Evolutionary conservation across 2,888 invertebrate genomes (phyloP).

Genomic region (Escarpia spicata): DNA sequence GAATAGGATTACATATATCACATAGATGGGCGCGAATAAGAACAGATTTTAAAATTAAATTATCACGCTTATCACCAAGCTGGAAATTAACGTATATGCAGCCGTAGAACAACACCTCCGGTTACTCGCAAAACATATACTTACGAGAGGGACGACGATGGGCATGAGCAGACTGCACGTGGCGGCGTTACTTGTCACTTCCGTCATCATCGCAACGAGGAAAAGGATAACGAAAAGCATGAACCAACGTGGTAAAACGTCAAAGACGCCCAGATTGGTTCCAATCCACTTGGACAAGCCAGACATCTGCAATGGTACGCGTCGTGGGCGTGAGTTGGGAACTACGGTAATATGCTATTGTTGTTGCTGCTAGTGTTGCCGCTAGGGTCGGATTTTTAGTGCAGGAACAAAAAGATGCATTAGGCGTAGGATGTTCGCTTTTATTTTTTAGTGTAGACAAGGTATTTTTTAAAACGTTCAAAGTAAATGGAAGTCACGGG

Average conservation of each 20-base stretch:
- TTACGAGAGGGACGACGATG: conserved; percentile 73
- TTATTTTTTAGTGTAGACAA: too few relatives aligned
- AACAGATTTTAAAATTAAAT: too few relatives aligned
- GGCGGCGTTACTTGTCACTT: conserved; percentile 90
- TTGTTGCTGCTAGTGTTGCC: neutral
- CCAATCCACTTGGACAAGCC: conserved; percentile 42
- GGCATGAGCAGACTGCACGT: conserved; percentile 82
- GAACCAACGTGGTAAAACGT: conserved; percentile 69
- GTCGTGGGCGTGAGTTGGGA: too few relatives aligned
- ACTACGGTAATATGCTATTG: neutral
- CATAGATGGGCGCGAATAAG: too few relatives aligned
- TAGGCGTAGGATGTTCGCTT: too few relatives aligned
- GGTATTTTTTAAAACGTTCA: too few relatives aligned
- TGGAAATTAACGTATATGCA: too few relatives aligned
- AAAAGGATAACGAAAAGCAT: conserved; percentile 82
- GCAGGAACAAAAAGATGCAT: too few relatives aligned
- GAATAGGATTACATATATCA: too few relatives aligned
- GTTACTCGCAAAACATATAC: neutral
- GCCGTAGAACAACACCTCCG: too few relatives aligned
- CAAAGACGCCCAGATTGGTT: conserved; percentile 32
- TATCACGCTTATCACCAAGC: too few relatives aligned
- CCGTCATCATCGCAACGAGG: conserved; percentile 83
- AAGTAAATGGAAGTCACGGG: too few relatives aligned
- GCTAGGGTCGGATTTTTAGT: neutral
- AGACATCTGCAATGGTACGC: conserved; percentile 33